Conservation (phyloP, 2,888 invertebrate species). For the Drosophila melanosoma region DNA sequence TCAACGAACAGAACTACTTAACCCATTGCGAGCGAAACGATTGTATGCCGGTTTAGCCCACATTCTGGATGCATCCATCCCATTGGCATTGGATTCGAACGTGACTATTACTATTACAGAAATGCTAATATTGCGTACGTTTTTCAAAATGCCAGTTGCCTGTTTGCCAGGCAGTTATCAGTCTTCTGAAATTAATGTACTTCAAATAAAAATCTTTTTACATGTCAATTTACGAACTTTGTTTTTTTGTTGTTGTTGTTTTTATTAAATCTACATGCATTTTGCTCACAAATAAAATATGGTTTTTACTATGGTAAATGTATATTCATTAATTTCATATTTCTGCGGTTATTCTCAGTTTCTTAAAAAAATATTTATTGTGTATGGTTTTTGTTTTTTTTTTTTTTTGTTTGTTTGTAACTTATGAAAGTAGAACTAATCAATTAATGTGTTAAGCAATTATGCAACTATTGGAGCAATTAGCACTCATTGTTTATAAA, state of each 20-base stretch:
- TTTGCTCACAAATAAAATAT: conserved; percentile 81
- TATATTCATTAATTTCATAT: conserved; percentile 71
- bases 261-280: conserved; percentile 80
- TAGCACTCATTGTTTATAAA: conserved; percentile 56
- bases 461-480: conserved; percentile 60
- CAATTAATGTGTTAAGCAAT: conserved; percentile 51
- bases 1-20: conserved; percentile 69
- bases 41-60: conserved; percentile 58
- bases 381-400: conserved; percentile 37
- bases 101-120: conserved; percentile 31
- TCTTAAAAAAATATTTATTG: conserved; percentile 81
- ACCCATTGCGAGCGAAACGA: conserved; percentile 63
- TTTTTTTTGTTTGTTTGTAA: conserved; percentile 27
- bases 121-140: not conserved
- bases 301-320: conserved; percentile 69
- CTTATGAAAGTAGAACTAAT: conserved; percentile 58
- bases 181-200: conserved; percentile 1
- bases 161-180: not conserved
- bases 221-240: conserved; percentile 47
- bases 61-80: not conserved
- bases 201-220: conserved; percentile 31
- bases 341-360: conserved; percentile 69
- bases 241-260: conserved; percentile 46
- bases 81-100: conserved; percentile 4
- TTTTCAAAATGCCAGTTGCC: not conserved